phyloP scores from a whole-genome alignment of 2,797 vertebrate genomes.

The Prionace glauca region DNA sequence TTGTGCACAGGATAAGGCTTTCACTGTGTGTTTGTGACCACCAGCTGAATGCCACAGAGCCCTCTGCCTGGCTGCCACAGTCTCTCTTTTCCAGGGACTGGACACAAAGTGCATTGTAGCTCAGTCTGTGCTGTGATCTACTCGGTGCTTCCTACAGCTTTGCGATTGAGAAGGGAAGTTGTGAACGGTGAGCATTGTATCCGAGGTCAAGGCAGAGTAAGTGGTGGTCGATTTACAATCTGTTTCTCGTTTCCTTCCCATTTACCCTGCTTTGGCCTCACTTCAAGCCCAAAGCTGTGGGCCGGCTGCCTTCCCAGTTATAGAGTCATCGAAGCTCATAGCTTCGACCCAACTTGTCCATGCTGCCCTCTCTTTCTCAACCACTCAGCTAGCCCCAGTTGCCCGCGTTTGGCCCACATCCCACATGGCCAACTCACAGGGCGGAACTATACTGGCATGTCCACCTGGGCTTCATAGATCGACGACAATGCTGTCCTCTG shows the following conservation, averaged over 20 bases:
- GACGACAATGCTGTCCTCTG: too few relatives aligned
- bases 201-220: background rate
- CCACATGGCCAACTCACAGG: too few relatives aligned
- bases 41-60: too few relatives aligned
- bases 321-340: too few relatives aligned
- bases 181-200: background rate
- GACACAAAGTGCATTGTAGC: background rate
- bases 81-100: background rate
- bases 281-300: background rate
- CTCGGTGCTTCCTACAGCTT: background rate
- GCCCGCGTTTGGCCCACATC: too few relatives aligned
- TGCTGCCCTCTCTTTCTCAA: too few relatives aligned
- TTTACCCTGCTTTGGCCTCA: background rate
- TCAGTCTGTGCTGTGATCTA: background rate
- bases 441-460: too few relatives aligned
- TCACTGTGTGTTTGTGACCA: background rate
- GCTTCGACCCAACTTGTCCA: too few relatives aligned
- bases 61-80: too few relatives aligned
- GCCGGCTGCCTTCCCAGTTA: background rate
- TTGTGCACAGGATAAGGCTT: background rate
- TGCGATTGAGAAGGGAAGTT: background rate
- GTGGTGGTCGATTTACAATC: background rate
- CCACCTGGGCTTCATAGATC: too few relatives aligned
- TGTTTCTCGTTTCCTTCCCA: background rate
- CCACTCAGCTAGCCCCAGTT: too few relatives aligned